Evolutionary conservation across 92 coral and sea anemone species (phyloP), one percentile per base, ranked within the genome.

Genomic region (Montipora capitata): DNA sequence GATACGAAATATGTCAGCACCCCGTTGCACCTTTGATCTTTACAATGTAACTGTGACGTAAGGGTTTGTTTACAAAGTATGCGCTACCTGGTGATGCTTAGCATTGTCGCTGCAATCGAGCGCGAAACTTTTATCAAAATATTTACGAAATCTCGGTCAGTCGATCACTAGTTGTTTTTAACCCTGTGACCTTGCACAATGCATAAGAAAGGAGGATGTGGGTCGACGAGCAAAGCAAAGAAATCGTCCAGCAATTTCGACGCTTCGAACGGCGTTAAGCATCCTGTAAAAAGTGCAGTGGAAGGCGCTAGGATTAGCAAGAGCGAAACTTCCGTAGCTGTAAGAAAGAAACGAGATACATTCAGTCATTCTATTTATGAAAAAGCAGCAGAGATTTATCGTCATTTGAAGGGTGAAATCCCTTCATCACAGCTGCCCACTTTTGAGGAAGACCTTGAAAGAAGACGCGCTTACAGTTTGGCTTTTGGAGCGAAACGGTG

Each of bases 401-500:
- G 89, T 35, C 96, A 97, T 75, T 92, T 97, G 79, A 97, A 96
- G 67, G 99, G 99, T 14, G 85, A 95, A 82, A 77, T 95, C 40
- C 67, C 95, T 0, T 82, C 96, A 39, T 85, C 96, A 54, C 87
- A 90, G 51, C 89, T 97, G 14, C 99, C 99, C 20, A 88, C 93
- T 11, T 97, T 97, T 88, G 93, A 92, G 3, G 99, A 97, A 18
- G 99, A 97, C 65, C 72, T 96, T 41, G 98, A 96, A 51, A 87
- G 98, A 77, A 79, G 99, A 84, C 85, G 99, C 56, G 97, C 99
- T 13, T 97, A 97, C 77, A 97, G 99, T 88, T 81, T 97, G 88
- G 99, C 98, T 13, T 97, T 97, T 71, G 99, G 99, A 40, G 96
- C 99, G 8, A 97, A 97, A 89, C 84, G 98, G 92, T 97, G 99